Conservation (phyloP, 2,113 vertebrate species). For the Toxotes jaculatrix region DNA sequence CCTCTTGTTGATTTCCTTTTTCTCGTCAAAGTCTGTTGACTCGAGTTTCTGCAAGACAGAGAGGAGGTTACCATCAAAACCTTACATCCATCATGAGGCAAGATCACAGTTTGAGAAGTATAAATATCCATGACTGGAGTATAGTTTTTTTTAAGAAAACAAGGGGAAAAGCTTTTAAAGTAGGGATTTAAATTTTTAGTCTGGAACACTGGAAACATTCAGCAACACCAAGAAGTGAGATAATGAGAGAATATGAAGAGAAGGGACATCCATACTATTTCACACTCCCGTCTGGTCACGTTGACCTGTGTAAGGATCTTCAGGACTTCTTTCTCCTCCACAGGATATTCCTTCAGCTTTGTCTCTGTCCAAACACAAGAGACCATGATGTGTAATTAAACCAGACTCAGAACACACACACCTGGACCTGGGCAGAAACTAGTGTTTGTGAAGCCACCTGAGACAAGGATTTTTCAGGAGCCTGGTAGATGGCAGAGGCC, state of each 20-base stretch:
- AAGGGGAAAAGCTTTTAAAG: too few relatives aligned
- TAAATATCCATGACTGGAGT: background rate
- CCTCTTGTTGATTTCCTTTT: slow-evolving; percentile 95
- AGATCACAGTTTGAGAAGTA: background rate
- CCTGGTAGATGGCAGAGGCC: background rate
- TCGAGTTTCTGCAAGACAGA: slow-evolving; percentile 88
- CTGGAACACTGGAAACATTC: background rate
- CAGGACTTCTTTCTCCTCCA: slow-evolving; percentile 88
- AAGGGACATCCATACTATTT: slow-evolving; percentile 77
- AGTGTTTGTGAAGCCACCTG: background rate
- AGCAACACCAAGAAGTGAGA: background rate
- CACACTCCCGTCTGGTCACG: slow-evolving; percentile 89
- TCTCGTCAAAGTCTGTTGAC: slow-evolving; percentile 92
- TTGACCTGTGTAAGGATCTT: slow-evolving; percentile 96
- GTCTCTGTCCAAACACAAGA: slow-evolving; percentile 81
- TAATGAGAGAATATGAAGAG: background rate
- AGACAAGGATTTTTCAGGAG: background rate
- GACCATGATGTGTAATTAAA: background rate
- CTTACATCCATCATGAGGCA: background rate
- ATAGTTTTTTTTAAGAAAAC: background rate
- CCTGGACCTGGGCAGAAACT: background rate
- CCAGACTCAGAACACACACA: background rate
- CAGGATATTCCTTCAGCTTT: slow-evolving; percentile 87
- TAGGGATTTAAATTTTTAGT: background rate
- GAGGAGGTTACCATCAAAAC: background rate